phyloP scores from a whole-genome alignment of 2,888 invertebrate species.

The Leptogaster cylindrica region DNA sequence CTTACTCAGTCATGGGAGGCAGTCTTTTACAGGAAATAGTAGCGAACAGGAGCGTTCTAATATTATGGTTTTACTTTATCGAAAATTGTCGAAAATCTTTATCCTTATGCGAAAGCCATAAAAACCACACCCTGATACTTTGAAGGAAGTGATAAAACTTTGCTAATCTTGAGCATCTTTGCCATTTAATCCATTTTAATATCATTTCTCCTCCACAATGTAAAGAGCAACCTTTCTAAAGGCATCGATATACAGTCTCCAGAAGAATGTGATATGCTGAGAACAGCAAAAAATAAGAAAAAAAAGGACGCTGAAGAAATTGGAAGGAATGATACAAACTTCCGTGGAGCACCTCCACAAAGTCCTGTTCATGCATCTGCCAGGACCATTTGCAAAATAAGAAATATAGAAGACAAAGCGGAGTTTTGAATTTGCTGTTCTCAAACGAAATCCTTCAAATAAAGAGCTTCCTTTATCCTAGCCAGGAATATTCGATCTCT shows the following conservation, averaged over 20 bases:
- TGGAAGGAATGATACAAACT: slow-evolving; percentile 1
- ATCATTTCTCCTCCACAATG: background rate
- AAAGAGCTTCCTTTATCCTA: slow-evolving; percentile 1
- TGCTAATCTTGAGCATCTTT: slow-evolving; percentile 32
- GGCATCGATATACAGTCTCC: slow-evolving; percentile 3
- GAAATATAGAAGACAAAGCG: slow-evolving; percentile 25
- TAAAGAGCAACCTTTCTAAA: background rate
- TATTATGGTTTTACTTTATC: slow-evolving; percentile 8
- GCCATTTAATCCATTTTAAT: slow-evolving; percentile 32
- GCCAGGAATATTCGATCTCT: slow-evolving; percentile 19
- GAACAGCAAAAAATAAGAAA: slow-evolving; percentile 10
- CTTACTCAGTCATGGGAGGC: too few relatives aligned
- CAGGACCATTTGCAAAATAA: slow-evolving; percentile 10
- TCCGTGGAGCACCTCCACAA: background rate
- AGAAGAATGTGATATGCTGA: slow-evolving; percentile 20
- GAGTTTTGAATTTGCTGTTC: slow-evolving; percentile 25
- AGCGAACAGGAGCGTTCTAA: background rate
- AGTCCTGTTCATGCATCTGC: background rate
- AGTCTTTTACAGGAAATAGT: too few relatives aligned
- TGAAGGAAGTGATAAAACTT: slow-evolving; percentile 37
- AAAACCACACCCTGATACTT: slow-evolving; percentile 29
- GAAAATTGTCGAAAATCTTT: slow-evolving; percentile 10
- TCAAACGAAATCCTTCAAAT: slow-evolving; percentile 19
- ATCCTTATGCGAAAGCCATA: slow-evolving; percentile 7
- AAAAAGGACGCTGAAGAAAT: too few relatives aligned